Base-by-base conservation (phyloP, 1,140 invertebrate species). In the Apis florea region DNA sequence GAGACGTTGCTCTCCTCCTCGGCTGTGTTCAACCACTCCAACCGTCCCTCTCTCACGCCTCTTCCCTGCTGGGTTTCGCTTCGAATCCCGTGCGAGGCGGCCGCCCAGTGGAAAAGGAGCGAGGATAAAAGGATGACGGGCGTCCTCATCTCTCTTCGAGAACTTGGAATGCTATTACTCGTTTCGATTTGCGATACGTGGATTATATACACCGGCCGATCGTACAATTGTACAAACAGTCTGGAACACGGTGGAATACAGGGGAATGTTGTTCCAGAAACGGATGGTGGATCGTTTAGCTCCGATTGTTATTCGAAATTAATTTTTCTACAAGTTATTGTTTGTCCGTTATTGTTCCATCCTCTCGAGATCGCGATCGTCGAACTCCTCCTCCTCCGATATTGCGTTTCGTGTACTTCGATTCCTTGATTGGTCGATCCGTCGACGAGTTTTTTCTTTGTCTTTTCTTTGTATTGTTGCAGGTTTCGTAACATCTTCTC, bases 181-280 rank as follows among this genome's bases (percentile, higher is more conserved):
- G 31, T 74, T 54, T 40, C 31, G 31, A 5, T 75, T 17, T 24
- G n/a, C 66, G n/a, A 12, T 53, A 10, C 51, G n/a, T 56, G 49
- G 61, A 69, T 82, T 88, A 75, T 88, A 88, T 85, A 88, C 61
- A 69, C 73, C 59, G 17, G 66, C 47, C 63, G 73, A n/a, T n/a
- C n/a, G 31, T 40, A 40, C 79, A 86, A 88, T 82, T 85, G 83
- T 87, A 47, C 67, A 77, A 84, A 85, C 72, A 81, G 67, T 72
- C 58, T 63, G 24, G 54, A 56, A 64, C 54, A 21, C 31, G 24
- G 19, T 66, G 10, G 31, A 21, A 21, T 13, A 66, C 10, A 21
- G 21, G 47, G 49, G 15, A 79, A 66, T 85, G 26, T 82, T 79
- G 61, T 85, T 83, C 76, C 40, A 79, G 61, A 49, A n/a, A 12